Base-by-base conservation (phyloP, 2,113 vertebrate species). In the Sigmodon hispidus region DNA sequence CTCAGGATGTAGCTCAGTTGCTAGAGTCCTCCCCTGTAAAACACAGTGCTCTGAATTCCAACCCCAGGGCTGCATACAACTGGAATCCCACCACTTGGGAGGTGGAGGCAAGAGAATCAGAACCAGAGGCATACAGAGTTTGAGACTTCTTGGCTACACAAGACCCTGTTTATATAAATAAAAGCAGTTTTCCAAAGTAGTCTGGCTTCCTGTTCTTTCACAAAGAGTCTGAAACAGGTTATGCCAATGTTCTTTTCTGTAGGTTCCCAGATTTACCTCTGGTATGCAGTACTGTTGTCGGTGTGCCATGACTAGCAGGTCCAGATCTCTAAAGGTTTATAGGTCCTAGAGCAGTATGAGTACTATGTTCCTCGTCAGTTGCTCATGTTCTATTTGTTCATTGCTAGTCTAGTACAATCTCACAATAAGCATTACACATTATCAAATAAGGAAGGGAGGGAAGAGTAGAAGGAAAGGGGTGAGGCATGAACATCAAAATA, bases 321-420 rank as follows among this genome's bases (percentile, higher is more conserved):
- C 50, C 7, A 88, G n/a, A 69, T 94, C 13, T 45, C 73, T 83
- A 31, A 26, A 48, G 26, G 29, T 3, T 85, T 63, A 55, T 73
- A 89, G 70, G 63, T 36, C 77, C 55, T 31, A 5, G 48, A 84
- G n/a, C 34, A 81, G 45, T 76, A 93, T 95, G 48, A 84, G n/a
- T 29, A 81, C 40, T 76, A 93, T 95, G 22, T 93, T 77, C 50
- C 75, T 87, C 73, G 26, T 12, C 85, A 55, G 73, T 87, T 96
- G 57, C 19, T 21, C 3, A 4, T 57, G 55, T 57, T 57, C 31
- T 76, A 43, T 69, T 94, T 95, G 24, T 94, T 76, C 55, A 65
- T 89, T 77, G 34, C 17, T 81, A 63, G 75, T 86, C 96, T 52
- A 88, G 34, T 67, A 86, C 36, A 77, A 52, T 65, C 63, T 92